phyloP scores from a whole-genome alignment of 2,797 vertebrate species.

The Gymnothorax reevesii region DNA sequence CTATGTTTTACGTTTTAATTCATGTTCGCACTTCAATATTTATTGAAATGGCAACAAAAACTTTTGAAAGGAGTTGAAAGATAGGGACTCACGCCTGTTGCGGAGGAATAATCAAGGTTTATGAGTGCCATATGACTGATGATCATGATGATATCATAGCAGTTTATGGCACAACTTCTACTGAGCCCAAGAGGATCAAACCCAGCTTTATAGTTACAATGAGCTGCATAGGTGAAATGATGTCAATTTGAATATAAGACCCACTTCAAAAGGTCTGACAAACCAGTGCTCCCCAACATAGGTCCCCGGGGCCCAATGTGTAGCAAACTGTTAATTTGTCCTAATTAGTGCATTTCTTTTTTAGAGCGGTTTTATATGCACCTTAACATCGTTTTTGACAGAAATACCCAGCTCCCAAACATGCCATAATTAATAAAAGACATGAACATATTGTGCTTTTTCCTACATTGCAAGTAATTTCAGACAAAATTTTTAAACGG shows the following conservation, averaged over 20 bases:
- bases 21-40: slow-evolving; percentile 40
- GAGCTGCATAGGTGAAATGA: slow-evolving; percentile 10
- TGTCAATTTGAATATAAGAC: background rate
- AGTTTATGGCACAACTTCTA: background rate
- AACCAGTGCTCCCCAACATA: no score
- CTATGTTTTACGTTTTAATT: slow-evolving; percentile 51
- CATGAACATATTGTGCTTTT: no score
- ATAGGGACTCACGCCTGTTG: slow-evolving; percentile 6
- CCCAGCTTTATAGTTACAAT: background rate
- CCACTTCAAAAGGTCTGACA: background rate
- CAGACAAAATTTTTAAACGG: no score
- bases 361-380: no score
- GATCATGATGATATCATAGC: slow-evolving; percentile 50
- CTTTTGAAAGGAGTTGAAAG: slow-evolving; percentile 20
- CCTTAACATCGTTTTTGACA: no score
- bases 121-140: slow-evolving; percentile 26
- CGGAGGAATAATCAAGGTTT: slow-evolving; percentile 13
- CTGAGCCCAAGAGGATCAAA: background rate
- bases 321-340: no score
- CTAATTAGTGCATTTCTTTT: no score
- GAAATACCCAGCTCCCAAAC: no score
- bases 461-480: no score
- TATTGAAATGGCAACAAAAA: slow-evolving; percentile 12
- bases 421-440: no score
- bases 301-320: no score